Conservation (phyloP, 1,140 invertebrate species). For the Heliconius hewitsoni region DNA sequence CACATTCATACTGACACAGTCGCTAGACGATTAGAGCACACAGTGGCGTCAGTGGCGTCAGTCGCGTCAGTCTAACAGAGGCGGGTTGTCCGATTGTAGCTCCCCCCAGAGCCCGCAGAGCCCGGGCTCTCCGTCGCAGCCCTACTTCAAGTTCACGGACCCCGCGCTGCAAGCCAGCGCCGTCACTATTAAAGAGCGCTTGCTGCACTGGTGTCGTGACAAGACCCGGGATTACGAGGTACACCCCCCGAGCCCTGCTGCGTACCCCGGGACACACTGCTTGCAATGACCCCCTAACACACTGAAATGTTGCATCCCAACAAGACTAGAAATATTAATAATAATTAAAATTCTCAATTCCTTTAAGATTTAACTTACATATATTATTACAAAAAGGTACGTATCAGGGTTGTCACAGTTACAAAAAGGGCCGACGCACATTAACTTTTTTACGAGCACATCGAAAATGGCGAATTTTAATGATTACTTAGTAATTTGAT, state of each 20-base stretch:
- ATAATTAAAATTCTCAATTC: neutral
- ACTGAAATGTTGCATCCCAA: neutral
- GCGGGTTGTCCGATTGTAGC: slow-evolving; percentile 77
- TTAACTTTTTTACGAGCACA: neutral
- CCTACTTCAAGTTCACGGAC: slow-evolving; percentile 93
- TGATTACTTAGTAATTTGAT: neutral
- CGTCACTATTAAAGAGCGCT: slow-evolving; percentile 96
- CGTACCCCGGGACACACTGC: slow-evolving; percentile 25
- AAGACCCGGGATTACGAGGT: slow-evolving; percentile 98
- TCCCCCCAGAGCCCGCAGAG: slow-evolving; percentile 84
- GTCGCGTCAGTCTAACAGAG: slow-evolving; percentile 49
- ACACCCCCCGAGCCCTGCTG: slow-evolving; percentile 59
- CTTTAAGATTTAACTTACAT: neutral
- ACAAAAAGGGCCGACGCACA: slow-evolving; percentile 12
- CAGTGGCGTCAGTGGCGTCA: slow-evolving; percentile 33
- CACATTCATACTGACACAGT: slow-evolving; percentile 22
- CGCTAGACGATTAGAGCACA: slow-evolving; percentile 42
- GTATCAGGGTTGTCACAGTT: slow-evolving; percentile 18
- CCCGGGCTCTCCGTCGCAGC: slow-evolving; percentile 82
- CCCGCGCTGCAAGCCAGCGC: slow-evolving; percentile 92
- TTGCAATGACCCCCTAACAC: neutral
- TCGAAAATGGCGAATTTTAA: neutral
- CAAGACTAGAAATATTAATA: neutral
- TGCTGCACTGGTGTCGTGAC: slow-evolving; percentile 97
- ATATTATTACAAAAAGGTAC: slow-evolving; percentile 8